phyloP scores from a whole-genome alignment of 2,888 invertebrate species.

The Biston stratarius region DNA sequence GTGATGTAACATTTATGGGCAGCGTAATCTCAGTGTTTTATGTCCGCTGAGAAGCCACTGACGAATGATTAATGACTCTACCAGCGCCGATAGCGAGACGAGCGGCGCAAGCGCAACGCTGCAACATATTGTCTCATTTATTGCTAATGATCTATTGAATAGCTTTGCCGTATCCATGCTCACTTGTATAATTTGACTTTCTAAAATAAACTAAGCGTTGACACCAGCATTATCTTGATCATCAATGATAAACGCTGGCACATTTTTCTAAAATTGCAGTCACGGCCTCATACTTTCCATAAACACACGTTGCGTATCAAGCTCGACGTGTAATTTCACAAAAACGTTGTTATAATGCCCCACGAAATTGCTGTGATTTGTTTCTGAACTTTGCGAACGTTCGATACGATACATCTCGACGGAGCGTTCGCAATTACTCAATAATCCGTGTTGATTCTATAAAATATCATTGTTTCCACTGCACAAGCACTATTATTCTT shows the following conservation, averaged over 20 bases:
- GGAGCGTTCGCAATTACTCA: constrained; percentile 75
- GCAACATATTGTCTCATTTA: constrained; percentile 81
- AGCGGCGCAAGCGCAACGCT: constrained; percentile 56
- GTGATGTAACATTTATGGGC: constrained; percentile 73
- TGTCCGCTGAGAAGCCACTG: constrained; percentile 67
- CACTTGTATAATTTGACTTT: constrained; percentile 61
- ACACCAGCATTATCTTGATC: constrained; percentile 51
- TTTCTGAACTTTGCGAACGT: constrained; percentile 67
- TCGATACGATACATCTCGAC: constrained; percentile 61
- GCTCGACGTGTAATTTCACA: constrained; percentile 75
- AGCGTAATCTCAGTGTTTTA: constrained; percentile 76
- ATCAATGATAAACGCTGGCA: constrained; percentile 42
- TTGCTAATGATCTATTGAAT: constrained; percentile 80
- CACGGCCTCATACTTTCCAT: constrained; percentile 66
- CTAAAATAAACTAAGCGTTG: constrained; percentile 57
- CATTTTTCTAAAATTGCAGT: constrained; percentile 57
- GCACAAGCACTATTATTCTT: constrained; percentile 44
- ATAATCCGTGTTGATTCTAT: constrained; percentile 74
- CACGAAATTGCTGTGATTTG: constrained; percentile 80
- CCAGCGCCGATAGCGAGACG: constrained; percentile 62
- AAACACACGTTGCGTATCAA: constrained; percentile 71
- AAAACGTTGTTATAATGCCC: constrained; percentile 77
- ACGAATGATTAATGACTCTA: constrained; percentile 75
- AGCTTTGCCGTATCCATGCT: constrained; percentile 49
- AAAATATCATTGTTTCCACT: constrained; percentile 56